Base-by-base conservation (phyloP, 2,797 vertebrate genomes). In the Tapirus indicus region DNA sequence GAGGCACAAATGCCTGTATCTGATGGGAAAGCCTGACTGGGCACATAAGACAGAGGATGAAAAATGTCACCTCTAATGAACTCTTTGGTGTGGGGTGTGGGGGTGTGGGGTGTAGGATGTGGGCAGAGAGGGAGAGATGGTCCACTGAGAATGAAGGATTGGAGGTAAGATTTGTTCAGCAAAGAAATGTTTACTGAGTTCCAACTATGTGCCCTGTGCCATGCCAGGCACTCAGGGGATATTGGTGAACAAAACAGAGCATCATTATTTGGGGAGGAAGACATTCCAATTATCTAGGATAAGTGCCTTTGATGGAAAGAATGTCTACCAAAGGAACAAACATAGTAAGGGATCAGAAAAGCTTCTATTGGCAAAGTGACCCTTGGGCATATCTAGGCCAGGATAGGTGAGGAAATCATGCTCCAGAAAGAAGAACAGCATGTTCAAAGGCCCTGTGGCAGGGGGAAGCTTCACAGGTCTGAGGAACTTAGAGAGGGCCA, bases 21-120 rank as follows among this genome's bases (percentile, higher is more conserved):
- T 18, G 9, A 38, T 0, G 3, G 11, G 38, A 21, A 3, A 66
- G 72, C 11, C 21, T 8, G 38, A 58, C 68, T 35, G 29, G 38
- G 58, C 2, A 0, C 9, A 2, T 66, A 60, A 18, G 52, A 49
- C 0, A 1, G 32, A 6, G 29, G 32, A 6, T 4, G 6, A 4
- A 27, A 62, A 58, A 21, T 47, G 21, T 71, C 0, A 2, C 49
- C 69, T 23, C 49, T 18, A 1, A 16, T 2, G 32, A 58, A 47
- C 69, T 29, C 56, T 35, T 29, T 18, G 21, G 14, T 38, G n/a
- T 38, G 6, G 83, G 2, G 32, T 64, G 21, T 47, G 13, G n/a
- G 21, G 5, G 38, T 35, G 52, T 21, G n/a, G 66, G 64, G 66
- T 52, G 64, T 27, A 27, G 72, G 58, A 3, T 4, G 32, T 10